A percentile compares a stretch with the other conserved stretches of the same genome.
phyloP scores from a whole-genome alignment of 2,797 vertebrate species.

The Gadopsis marmoratus region DNA sequence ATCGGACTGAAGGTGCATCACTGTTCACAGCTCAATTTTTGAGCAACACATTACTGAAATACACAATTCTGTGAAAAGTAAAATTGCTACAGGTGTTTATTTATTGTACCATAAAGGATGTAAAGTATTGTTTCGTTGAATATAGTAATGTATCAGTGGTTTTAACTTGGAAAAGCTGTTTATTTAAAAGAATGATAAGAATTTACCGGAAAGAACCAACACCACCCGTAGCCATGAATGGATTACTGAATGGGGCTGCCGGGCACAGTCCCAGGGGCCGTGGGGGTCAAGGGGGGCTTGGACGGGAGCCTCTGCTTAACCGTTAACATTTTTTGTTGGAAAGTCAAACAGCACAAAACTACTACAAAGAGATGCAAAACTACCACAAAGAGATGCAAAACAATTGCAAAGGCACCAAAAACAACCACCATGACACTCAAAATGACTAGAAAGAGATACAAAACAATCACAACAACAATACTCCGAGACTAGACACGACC shows the following conservation, averaged over 20 bases:
- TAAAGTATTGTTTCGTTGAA: not conserved
- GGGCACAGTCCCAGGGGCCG: no score
- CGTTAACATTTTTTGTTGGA: not conserved
- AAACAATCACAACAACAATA: not conserved
- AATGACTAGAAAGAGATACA: not conserved
- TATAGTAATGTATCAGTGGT: not conserved
- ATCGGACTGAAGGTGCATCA: slow-evolving; percentile 21
- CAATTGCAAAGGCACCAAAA: not conserved
- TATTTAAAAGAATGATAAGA: not conserved
- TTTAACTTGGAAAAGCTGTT: not conserved
- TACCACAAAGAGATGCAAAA: not conserved
- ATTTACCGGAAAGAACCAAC: not conserved
- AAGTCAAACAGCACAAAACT: not conserved
- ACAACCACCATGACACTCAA: not conserved
- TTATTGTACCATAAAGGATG: not conserved
- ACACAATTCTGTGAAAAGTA: slow-evolving; percentile 4
- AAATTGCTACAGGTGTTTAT: not conserved
- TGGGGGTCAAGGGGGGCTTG: not conserved
- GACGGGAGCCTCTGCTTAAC: no score
- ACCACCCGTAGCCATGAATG: not conserved
- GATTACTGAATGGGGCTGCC: not conserved
- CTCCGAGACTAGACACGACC: no score
- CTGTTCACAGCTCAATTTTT: not conserved
- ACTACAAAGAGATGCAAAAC: not conserved
- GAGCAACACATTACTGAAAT: not conserved